Evolutionary conservation across 2,888 invertebrate species (phyloP).

Genomic region (Labia minor): DNA sequence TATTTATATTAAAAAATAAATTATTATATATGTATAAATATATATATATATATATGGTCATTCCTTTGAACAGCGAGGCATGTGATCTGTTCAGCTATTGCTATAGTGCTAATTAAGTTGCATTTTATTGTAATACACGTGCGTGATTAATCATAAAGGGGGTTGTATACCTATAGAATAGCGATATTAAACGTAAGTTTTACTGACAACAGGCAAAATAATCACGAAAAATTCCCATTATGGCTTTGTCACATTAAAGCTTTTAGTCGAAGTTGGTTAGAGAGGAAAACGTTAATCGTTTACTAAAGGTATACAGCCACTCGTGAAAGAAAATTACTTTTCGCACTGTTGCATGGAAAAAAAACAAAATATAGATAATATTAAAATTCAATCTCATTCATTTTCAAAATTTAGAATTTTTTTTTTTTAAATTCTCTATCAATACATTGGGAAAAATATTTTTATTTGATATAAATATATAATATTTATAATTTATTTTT

Average conservation of each 20-base stretch:
- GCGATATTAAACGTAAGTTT: neutral
- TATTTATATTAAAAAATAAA: too few relatives aligned
- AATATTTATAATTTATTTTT: too few relatives aligned
- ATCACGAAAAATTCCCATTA: neutral
- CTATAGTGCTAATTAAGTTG: neutral
- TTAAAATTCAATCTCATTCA: too few relatives aligned
- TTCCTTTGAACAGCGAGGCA: neutral
- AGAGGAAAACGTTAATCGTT: neutral
- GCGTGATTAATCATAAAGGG: neutral
- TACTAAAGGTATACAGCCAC: neutral
- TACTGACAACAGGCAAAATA: neutral
- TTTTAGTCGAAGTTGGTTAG: neutral
- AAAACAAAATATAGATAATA: too few relatives aligned
- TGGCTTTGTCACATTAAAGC: neutral
- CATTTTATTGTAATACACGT: neutral
- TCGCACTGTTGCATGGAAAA: neutral
- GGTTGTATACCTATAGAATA: neutral
- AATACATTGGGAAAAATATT: too few relatives aligned
- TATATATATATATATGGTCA: neutral
- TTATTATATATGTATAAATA: too few relatives aligned
- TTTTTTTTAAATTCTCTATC: too few relatives aligned
- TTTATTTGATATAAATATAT: too few relatives aligned
- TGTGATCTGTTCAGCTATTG: neutral
- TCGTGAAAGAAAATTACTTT: neutral
- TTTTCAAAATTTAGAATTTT: too few relatives aligned